phyloP scores from a whole-genome alignment of 2,888 invertebrate species.

The Helleia helle region DNA sequence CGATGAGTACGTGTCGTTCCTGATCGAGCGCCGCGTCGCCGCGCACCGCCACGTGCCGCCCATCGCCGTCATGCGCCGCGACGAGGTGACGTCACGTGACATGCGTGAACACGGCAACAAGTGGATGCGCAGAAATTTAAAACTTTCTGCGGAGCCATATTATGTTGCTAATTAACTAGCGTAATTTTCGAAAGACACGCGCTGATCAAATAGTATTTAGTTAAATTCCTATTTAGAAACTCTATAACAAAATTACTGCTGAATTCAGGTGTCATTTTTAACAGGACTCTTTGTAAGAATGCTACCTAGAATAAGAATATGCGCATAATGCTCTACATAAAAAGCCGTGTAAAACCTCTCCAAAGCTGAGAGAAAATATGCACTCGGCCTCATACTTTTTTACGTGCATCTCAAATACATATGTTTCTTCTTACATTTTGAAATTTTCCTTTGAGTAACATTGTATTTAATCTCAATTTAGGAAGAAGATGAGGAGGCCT shows the following conservation, averaged over 20 bases:
- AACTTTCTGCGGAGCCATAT: not conserved
- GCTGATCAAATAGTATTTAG: too few relatives aligned
- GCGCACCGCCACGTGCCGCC: constrained; percentile 92
- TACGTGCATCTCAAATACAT: too few relatives aligned
- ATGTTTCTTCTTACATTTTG: too few relatives aligned
- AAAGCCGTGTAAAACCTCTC: not conserved
- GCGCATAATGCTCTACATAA: too few relatives aligned
- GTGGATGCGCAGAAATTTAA: not conserved
- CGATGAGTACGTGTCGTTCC: constrained; percentile 99
- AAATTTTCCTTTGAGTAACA: too few relatives aligned
- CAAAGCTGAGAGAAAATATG: not conserved
- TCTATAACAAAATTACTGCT: too few relatives aligned
- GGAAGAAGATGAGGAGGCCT: constrained; percentile 34
- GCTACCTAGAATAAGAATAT: too few relatives aligned
- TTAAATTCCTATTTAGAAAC: too few relatives aligned
- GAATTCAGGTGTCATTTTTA: too few relatives aligned
- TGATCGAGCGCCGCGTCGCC: constrained; percentile 97
- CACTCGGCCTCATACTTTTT: not conserved
- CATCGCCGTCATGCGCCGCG: constrained; percentile 88
- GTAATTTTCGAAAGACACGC: too few relatives aligned
- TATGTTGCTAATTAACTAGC: not conserved
- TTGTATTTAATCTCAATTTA: constrained; percentile 15
- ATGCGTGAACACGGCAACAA: not conserved
- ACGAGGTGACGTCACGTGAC: constrained; percentile 24
- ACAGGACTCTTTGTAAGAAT: too few relatives aligned